These are phyloP conservation scores for Drosophila mimetica DNA, from an alignment of 2,888 invertebrate species.

Conservation along the genomic window DNA sequence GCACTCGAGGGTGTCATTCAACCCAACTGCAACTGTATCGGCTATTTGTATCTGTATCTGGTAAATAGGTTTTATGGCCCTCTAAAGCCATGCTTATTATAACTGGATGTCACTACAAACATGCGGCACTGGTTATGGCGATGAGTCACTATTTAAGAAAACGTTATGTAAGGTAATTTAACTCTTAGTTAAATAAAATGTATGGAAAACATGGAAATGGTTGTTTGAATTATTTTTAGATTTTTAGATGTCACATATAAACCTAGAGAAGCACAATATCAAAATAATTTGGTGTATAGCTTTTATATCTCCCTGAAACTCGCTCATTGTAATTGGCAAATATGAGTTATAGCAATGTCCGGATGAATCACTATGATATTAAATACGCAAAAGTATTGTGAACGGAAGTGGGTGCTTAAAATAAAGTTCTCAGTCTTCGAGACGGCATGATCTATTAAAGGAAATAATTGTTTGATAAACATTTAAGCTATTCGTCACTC, in stretches of 20 bases:
- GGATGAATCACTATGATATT: no score
- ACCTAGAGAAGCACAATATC: no score
- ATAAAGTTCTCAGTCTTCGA: neutral
- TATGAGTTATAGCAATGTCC: no score
- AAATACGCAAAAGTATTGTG: neutral
- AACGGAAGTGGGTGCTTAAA: neutral
- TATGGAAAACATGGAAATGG: neutral
- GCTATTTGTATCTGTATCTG: slow-evolving; percentile 54
- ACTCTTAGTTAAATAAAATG: no score
- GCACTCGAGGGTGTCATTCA: slow-evolving; percentile 43
- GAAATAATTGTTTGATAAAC: neutral
- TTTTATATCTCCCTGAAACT: no score
- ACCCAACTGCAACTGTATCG: slow-evolving; percentile 30
- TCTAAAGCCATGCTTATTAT: slow-evolving; percentile 53
- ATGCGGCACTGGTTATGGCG: slow-evolving; percentile 1
- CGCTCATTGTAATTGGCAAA: no score
- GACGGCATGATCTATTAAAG: neutral
- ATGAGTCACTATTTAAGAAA: slow-evolving; percentile 5
- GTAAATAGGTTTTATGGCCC: slow-evolving; percentile 67
- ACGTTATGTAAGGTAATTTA: no score
- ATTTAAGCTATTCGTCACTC: neutral
- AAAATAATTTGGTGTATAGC: no score
- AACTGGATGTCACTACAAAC: slow-evolving; percentile 57
- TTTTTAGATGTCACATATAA: no score
- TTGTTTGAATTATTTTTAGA: neutral